Conservation (phyloP, 2,113 vertebrate species). For the Physeter macrocephalus region DNA sequence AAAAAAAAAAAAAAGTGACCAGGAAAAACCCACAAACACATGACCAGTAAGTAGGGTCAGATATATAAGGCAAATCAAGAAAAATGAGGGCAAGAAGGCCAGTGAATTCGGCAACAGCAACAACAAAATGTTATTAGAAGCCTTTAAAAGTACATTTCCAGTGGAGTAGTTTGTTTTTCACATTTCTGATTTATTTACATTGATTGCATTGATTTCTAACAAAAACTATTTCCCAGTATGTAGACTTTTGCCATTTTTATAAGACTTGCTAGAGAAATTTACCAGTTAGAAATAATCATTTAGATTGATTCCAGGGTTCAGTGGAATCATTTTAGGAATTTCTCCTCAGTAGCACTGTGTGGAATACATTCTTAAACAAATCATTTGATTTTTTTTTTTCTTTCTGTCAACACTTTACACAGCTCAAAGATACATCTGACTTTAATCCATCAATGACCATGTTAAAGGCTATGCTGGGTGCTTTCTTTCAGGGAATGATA, state of each 20-base stretch:
- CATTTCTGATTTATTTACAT: not conserved
- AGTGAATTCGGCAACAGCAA: not conserved
- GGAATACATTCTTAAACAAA: not conserved
- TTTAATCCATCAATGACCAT: not conserved
- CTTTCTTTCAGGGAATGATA: not conserved
- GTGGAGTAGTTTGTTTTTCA: not conserved
- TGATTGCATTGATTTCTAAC: not conserved
- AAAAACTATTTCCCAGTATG: not conserved
- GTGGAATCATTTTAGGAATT: not conserved
- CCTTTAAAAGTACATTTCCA: not conserved
- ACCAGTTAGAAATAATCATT: not conserved
- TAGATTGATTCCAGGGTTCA: not conserved
- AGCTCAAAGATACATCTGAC: not conserved
- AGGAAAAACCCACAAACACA: not conserved
- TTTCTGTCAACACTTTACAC: not conserved
- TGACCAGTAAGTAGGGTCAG: not conserved
- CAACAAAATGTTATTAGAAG: not conserved
- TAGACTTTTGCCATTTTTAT: slow-evolving; percentile 30
- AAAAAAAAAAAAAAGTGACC: not conserved
- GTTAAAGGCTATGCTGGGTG: not conserved
- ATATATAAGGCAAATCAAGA: not conserved
- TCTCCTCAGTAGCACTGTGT: not conserved
- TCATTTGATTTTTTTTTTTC: not conserved
- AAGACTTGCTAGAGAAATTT: not conserved
- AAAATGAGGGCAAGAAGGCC: not conserved